Base-by-base conservation (phyloP, 2,888 invertebrate genomes). In the Agrochola litura region DNA sequence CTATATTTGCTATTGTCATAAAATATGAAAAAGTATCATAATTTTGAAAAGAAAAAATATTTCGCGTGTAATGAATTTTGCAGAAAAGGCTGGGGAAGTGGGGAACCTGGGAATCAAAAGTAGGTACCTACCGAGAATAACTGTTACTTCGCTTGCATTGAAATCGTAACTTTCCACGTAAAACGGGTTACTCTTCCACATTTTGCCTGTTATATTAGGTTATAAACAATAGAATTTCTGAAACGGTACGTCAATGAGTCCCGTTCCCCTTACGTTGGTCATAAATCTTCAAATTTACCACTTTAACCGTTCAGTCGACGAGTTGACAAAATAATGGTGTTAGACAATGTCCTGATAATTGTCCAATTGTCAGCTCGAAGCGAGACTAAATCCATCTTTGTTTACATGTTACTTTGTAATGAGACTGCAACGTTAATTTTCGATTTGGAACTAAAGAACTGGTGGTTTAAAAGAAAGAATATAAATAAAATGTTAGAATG, bases 241-340 rank as follows among this genome's bases (percentile, higher is more conserved):
- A 91, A 78, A 84, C 89, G 84, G 89, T 89, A 86, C 83, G 80
- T 73, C 83, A 73, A 78, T 67, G 72, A 80, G 83, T 90, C 84
- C 91, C 92, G 92, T 92, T 92, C 84, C 80, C 82, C 79, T 86
- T 88, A 86, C 86, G 61, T 72, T 66, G 77, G 73, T 79, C 91
- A 92, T 95, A 95, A 95, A 95, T 95, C 93, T 93, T 89, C 86
- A 89, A 92, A 92, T 94, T 93, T 91, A 92, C 92, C 91, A 93
- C 91, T 92, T 89, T 92, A 92, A 92, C 93, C 91, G 94, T 94
- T 90, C 60, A 88, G 92, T 86, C 90, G 84, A 86, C 87, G 85
- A 91, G 93, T 93, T 94, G 92, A 93, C 93, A 93, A 93, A 94
- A 94, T 94, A 95, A 94, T 94, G 92, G 90, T 89, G 86, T 86